Base-by-base conservation (phyloP, 2,888 invertebrate species). In the Pyrgus malvae region DNA sequence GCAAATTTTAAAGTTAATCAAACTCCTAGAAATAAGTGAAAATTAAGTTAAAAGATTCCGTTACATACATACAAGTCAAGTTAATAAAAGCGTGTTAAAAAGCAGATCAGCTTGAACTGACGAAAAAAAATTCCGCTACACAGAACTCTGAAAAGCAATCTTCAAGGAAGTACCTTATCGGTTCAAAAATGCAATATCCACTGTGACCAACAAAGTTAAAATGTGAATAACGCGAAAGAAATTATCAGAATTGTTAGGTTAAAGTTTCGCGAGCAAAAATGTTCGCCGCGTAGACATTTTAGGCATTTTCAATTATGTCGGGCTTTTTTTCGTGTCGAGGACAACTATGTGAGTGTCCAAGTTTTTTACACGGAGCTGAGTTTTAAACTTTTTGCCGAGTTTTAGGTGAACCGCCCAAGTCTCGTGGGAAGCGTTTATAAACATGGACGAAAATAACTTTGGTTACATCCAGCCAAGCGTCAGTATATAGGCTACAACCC, bases 281-380 rank as follows among this genome's bases (percentile, higher is more conserved):
- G 69, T 68, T 59, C 48, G 48, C 54, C 50, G 61, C 57, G 65
- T 57, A 59, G 83, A 76, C 79, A 86, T 86, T 84, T 84, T 83
- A 83, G 83, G 82, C 78, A 87, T 87, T 86, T 85, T 80, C 81
- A 87, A 85, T 87, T 83, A 85, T 76, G 74, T n/a, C n/a, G n/a
- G 57, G 5, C 11, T n/a, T 55, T 62, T 73, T 72, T 66, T 61
- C 56, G 58, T 48, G 46, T 48, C 51, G n/a, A 48, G 41, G 58
- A 60, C 58, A 61, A 59, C 61, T 65, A 65, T 65, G 66, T 62
- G 60, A 31, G 23, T 55, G 40, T 48, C 37, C 45, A 48, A 48
- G 57, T 55, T 58, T 59, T 59, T 57, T 60, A 16, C 53, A 45
- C 38, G 29, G 45, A 37, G 46, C n/a, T 14, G 41, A 48, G 54